Conservation (phyloP, 2,113 vertebrate genomes). For the Bucco capensis region DNA sequence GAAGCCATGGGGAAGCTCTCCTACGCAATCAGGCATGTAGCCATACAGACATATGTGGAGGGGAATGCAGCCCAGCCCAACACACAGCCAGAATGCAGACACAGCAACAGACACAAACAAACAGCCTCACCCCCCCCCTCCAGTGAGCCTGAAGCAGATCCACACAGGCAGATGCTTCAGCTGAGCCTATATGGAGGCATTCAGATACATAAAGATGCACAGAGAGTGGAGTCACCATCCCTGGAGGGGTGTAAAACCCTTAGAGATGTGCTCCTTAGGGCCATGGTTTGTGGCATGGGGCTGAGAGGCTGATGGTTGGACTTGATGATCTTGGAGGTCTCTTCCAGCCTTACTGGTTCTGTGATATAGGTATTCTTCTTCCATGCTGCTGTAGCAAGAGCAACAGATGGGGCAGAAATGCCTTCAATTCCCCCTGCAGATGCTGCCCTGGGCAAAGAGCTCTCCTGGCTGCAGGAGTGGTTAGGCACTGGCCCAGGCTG, state of each 20-base stretch:
- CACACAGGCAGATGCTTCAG: neutral
- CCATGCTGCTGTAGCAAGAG: accelerated
- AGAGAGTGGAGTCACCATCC: too few relatives aligned
- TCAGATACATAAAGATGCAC: accelerated
- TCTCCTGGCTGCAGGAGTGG: neutral
- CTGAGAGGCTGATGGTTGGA: too few relatives aligned
- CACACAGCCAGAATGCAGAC: neutral
- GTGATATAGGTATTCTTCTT: neutral
- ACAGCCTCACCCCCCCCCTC: neutral
- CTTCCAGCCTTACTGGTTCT: too few relatives aligned
- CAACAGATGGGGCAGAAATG: neutral
- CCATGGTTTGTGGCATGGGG: too few relatives aligned
- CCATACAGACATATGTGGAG: conserved; percentile 26
- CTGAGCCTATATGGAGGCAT: neutral
- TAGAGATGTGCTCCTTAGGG: too few relatives aligned
- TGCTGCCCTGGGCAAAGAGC: neutral
- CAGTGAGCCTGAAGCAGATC: neutral
- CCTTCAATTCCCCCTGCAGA: accelerated
- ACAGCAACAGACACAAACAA: conserved; percentile 1
- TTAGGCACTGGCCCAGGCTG: too few relatives aligned
- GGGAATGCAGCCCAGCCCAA: neutral
- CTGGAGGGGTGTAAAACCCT: too few relatives aligned
- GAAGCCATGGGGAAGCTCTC: conserved; percentile 1
- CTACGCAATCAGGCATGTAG: neutral
- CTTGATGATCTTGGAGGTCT: too few relatives aligned